Percentiles rank a stretch among this genome's conserved stretches.
Evolutionary conservation across 2,113 vertebrate genomes (phyloP).

Genomic region (Oryzias curvinotus): DNA sequence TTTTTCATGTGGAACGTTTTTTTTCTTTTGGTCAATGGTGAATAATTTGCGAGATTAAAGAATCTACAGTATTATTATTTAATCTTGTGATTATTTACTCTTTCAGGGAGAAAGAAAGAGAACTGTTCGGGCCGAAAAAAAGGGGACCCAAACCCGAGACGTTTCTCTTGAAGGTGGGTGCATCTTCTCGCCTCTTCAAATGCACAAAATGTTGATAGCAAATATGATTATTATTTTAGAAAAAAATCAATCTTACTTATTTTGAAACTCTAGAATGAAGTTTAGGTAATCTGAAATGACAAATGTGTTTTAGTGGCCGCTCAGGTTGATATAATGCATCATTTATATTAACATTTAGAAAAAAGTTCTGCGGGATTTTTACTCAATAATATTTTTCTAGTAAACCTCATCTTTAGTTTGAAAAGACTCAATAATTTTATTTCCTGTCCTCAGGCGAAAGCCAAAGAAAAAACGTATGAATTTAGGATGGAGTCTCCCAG

Average conservation of each 20-base stretch:
- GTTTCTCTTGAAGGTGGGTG: constrained; percentile 90
- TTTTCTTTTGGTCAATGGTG: not conserved
- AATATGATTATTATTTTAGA: too few relatives aligned
- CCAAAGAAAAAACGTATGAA: constrained; percentile 90
- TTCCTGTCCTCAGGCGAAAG: constrained; percentile 78
- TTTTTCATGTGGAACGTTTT: too few relatives aligned
- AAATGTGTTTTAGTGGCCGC: too few relatives aligned
- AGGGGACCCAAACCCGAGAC: constrained; percentile 97
- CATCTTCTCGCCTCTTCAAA: not conserved
- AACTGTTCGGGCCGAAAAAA: constrained; percentile 95
- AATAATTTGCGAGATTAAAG: not conserved
- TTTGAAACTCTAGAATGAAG: too few relatives aligned
- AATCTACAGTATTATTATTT: not conserved
- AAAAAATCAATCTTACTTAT: too few relatives aligned
- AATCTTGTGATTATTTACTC: not conserved
- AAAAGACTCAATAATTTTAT: constrained; percentile 1
- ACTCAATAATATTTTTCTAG: not conserved
- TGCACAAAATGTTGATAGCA: too few relatives aligned
- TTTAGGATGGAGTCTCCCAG: constrained; percentile 87
- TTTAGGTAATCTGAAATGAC: too few relatives aligned
- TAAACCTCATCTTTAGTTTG: not conserved
- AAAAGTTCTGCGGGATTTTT: not conserved
- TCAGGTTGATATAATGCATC: too few relatives aligned
- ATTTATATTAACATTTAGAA: too few relatives aligned
- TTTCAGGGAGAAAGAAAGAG: constrained; percentile 88